Evolutionary conservation across 37 sponge, comb jelly and placozoan genomes (phyloP), one percentile per base, ranked within the genome.

Genomic region (Tethya wilhelma): DNA sequence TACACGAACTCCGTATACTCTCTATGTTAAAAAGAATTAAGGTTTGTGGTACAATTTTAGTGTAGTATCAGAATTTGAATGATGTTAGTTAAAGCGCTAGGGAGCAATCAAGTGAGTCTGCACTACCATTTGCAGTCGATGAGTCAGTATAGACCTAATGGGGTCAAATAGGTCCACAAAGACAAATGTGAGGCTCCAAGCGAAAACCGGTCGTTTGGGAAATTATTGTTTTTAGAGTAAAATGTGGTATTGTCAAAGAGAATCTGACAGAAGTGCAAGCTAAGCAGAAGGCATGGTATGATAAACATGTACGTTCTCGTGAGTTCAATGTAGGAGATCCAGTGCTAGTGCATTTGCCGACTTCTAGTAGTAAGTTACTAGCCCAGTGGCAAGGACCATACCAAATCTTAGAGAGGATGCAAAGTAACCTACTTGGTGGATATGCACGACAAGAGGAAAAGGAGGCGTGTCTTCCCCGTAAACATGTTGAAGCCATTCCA

Each of bases 381-480:
- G 71, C 77, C 12, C 31, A 69, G 34, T 87, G 81, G 81, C 60
- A 59, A 12, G 88, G 88, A 1, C 81, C 76, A 0, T 87, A 79
- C 32, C 40, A 62, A n/a, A 39, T 81, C 17, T 38, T 65, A 5
- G 67, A 74, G 46, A 34, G 59, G 37, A 3, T 49, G 76, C 4
- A 36, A 59, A 22, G 88, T 87, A 23, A 59, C 42, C 63, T 87
- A 87, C 32, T 40, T 56, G 77, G 38, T 87, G 17, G 22, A 72
- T 23, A 78, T 72, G 73, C 36, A 19, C 56, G 80, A 78, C 29
- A 57, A 44, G 9, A n/a, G 37, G 30, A 87, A 80, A 71, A 65
- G 23, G 29, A 78, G 62, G 5, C 37, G 67, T 4, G 20, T 79
- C 20, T 74, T 86, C 44, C 87, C 70, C 38, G 81, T 81, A 23